A percentile compares a stretch with the other conserved stretches of the same genome.
Evolutionary conservation across 2,113 vertebrate species (phyloP).

Genomic region (Stegastes partitus): DNA sequence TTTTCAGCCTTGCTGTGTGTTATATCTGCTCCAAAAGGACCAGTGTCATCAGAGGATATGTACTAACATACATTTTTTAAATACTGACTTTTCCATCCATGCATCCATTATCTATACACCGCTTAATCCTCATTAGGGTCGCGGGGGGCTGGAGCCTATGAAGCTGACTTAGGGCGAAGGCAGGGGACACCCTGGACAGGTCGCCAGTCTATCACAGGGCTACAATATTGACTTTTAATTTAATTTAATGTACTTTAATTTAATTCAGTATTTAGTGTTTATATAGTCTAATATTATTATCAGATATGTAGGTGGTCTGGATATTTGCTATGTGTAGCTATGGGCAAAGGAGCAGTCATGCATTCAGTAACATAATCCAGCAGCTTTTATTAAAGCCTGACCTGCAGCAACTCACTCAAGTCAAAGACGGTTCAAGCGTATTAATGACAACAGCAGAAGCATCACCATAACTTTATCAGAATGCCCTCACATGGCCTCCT

Average conservation of each 20-base stretch:
- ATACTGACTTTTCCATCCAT: too few relatives aligned
- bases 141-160: too few relatives aligned
- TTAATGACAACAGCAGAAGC: constrained; percentile 52
- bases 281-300: constrained; percentile 6
- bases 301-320: constrained; percentile 20
- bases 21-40: neutral
- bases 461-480: constrained; percentile 42
- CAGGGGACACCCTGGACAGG: too few relatives aligned
- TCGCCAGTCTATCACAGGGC: too few relatives aligned
- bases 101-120: too few relatives aligned
- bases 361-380: constrained; percentile 41
- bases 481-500: constrained; percentile 40
- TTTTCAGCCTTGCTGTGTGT: neutral
- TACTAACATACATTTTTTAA: neutral
- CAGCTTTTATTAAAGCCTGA: constrained; percentile 69
- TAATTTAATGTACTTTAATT: too few relatives aligned
- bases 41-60: neutral
- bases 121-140: too few relatives aligned
- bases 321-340: constrained; percentile 27
- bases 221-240: too few relatives aligned
- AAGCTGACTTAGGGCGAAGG: too few relatives aligned
- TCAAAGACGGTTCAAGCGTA: constrained; percentile 48
- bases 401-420: constrained; percentile 63
- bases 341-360: constrained; percentile 43
- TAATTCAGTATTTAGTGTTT: neutral